A percentile compares a stretch with the other conserved stretches of the same genome.
phyloP scores from a whole-genome alignment of 1,140 invertebrate species.

The Drosophila subpulchrella region DNA sequence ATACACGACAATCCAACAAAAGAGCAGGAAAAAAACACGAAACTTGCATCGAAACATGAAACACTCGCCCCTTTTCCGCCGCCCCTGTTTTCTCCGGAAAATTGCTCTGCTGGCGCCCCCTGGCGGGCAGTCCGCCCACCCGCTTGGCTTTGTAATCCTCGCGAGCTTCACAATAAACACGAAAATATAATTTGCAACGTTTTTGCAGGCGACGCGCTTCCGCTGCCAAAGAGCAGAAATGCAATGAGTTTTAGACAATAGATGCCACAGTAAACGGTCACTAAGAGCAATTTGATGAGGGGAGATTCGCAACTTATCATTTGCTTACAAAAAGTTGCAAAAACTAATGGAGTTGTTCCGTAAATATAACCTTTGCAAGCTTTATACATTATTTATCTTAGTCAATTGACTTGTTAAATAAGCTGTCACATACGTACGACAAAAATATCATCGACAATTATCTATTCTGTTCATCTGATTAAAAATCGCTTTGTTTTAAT shows the following conservation, averaged over 20 bases:
- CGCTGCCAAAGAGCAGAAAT: slow-evolving; percentile 43
- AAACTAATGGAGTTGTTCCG: background rate
- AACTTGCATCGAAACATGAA: slow-evolving; percentile 55
- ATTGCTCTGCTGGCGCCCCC: slow-evolving; percentile 33
- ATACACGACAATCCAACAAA: slow-evolving; percentile 58
- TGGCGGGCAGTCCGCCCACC: slow-evolving; percentile 12
- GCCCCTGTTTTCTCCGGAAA: slow-evolving; percentile 27
- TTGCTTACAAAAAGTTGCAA: background rate
- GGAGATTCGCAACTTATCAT: background rate
- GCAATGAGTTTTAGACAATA: slow-evolving; percentile 57
- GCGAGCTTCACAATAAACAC: slow-evolving; percentile 81
- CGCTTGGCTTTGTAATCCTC: slow-evolving; percentile 64
- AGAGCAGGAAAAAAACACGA: slow-evolving; percentile 24
- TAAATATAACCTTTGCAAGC: background rate
- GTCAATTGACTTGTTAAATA: slow-evolving; percentile 1
- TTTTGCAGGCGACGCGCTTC: slow-evolving; percentile 58
- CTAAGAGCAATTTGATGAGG: background rate
- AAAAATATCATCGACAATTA: background rate
- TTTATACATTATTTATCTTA: background rate
- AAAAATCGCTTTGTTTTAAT: background rate
- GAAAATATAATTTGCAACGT: slow-evolving; percentile 80
- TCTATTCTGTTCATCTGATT: background rate
- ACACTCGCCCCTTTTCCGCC: slow-evolving; percentile 15
- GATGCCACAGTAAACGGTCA: slow-evolving; percentile 13
- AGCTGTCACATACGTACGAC: background rate